A percentile compares a stretch with the other conserved stretches of the same genome.
Evolutionary conservation across 2,888 invertebrate genomes (phyloP).

Genomic region (Salticus scenicus): DNA sequence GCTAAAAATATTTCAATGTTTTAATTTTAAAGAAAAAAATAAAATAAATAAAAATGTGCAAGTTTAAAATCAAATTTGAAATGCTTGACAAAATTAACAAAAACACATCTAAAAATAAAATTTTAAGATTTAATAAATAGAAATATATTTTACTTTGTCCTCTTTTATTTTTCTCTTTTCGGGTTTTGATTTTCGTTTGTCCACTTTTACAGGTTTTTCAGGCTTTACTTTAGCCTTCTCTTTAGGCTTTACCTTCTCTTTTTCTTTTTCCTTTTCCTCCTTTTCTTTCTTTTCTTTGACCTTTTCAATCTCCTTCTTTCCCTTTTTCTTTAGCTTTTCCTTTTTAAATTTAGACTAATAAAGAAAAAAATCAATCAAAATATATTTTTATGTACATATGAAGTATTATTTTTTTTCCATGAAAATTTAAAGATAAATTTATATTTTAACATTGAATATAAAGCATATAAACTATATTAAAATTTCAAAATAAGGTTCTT

Average conservation of each 20-base stretch:
- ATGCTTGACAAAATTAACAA: no score
- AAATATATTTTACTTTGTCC: constrained; percentile 59
- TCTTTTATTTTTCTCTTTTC: constrained; percentile 67
- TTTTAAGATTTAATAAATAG: no score
- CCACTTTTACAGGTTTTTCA: constrained; percentile 61
- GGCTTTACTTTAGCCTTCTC: constrained; percentile 56
- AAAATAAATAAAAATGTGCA: no score
- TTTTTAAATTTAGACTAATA: constrained; percentile 55
- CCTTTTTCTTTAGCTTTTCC: constrained; percentile 56
- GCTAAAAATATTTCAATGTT: no score
- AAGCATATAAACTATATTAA: no score
- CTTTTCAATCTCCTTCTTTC: constrained; percentile 52
- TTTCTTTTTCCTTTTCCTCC: constrained; percentile 51
- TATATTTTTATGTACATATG: not conserved
- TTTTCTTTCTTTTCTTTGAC: constrained; percentile 60
- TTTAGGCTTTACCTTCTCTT: constrained; percentile 52
- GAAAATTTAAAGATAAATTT: not conserved
- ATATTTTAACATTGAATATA: no score
- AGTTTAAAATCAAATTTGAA: no score
- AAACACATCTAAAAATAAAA: no score
- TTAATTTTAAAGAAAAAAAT: no score
- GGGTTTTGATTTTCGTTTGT: constrained; percentile 65
- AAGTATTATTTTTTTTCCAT: not conserved
- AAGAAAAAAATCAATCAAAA: not conserved
- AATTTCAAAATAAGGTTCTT: no score